Evolutionary conservation across 2,113 vertebrate species (phyloP), one percentile per base, ranked within the genome.

Genomic region (Monopterus albus): DNA sequence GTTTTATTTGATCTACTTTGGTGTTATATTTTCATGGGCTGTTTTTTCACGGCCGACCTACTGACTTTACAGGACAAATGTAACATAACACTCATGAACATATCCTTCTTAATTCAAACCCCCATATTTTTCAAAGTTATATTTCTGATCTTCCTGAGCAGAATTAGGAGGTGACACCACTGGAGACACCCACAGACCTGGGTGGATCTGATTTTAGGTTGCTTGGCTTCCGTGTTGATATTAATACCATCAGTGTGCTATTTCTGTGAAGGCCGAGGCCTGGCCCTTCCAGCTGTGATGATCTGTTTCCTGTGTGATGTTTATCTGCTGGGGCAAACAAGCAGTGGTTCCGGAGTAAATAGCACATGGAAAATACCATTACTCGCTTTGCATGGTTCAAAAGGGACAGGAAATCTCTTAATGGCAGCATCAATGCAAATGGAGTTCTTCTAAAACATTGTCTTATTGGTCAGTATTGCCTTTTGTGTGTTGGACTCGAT

Each of bases 281-380:
- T 28, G 18, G 38, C 51, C 65, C 38, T 49, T 70, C 57, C 75
- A 75, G 79, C 87, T 87, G 75, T 81, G 79, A 89, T 87, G 79
- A 62, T 86, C 75, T 67, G 50, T 80, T 90, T 90, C 89, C 89
- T 88, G 75, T 66, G 55, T 66, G 89, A 89, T 90, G 75, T 86
- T 78, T 80, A 90, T 91, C 88, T 84, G 76, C 58, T 50, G 60
- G 77, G 72, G 65, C 84, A 80, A 87, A 85, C 84, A 89, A 33
- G 49, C 86, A 73, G 75, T 45, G 42, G 58, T 80, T 85, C 80
- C 73, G 70, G 73, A 81, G 55, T 56, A 78, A 83, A 80, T 67
- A 70, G 70, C 61, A 57, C 4, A 2, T 21, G 84, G 76, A 84
- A 83, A 84, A 66, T 1, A 68, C 65, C 58, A 75, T 81, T 62